phyloP scores from a whole-genome alignment of 2,888 invertebrate genomes.

The Drosophila fulvimacula region DNA sequence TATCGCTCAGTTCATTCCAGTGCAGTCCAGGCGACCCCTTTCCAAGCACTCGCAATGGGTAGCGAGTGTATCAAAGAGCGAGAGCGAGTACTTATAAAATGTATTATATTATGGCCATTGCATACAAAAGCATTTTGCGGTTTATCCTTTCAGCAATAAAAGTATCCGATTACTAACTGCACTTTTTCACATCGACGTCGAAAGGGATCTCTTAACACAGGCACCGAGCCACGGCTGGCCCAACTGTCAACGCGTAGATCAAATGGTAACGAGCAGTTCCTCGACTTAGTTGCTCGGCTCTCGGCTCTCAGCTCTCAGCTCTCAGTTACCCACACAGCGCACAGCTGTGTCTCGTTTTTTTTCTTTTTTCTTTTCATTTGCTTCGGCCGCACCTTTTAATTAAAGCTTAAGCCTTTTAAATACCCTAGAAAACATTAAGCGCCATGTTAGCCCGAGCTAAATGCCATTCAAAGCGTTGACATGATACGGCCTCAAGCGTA shows the following conservation, averaged over 20 bases:
- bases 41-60: background rate
- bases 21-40: background rate
- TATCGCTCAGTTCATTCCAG: background rate
- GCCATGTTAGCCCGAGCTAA: constrained; percentile 63
- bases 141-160: constrained; percentile 84
- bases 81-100: constrained; percentile 55
- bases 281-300: background rate
- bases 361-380: constrained; percentile 20
- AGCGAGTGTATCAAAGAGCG: background rate
- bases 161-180: constrained; percentile 84
- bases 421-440: constrained; percentile 49
- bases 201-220: constrained; percentile 4
- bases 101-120: constrained; percentile 63
- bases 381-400: constrained; percentile 56
- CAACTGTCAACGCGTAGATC: constrained; percentile 67
- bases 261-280: constrained; percentile 58
- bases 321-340: constrained; percentile 25
- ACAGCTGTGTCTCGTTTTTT: constrained; percentile 59
- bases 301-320: constrained; percentile 2
- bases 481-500: constrained; percentile 59
- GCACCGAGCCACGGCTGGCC: background rate
- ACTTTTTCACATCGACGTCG: constrained; percentile 62
- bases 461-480: constrained; percentile 68
- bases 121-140: constrained; percentile 76
- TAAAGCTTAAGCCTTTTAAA: constrained; percentile 74